Base-by-base conservation (phyloP, 1,140 invertebrate genomes). In the Drosophila baimaii region DNA sequence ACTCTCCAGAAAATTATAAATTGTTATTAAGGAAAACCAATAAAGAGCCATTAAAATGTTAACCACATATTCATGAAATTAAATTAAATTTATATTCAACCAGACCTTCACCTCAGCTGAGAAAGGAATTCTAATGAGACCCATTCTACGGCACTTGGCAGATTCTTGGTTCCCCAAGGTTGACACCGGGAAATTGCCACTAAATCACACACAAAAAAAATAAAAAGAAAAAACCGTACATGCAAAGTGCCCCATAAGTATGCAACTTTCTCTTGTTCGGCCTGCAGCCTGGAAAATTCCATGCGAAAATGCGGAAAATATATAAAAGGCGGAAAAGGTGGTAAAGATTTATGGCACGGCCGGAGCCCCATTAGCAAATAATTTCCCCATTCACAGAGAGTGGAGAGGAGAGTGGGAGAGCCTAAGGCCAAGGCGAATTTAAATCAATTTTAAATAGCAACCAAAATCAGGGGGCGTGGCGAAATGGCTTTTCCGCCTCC, bases 381-480 rank as follows among this genome's bases (percentile, higher is more conserved):
- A 37, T 43, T 63, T 29, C n/a, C n/a, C 33, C 65, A 57, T 47
- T 54, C 66, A 54, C 33, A 37, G 35, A 13, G 33, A 9, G 8
- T 3, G 31, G 5, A 13, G 6, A 15, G n/a, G 35, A 13, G 33
- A 9, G 8, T 3, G 31, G 5, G 33, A 15, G 35, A 23, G 13
- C 35, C 37, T 59, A 51, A 35, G 46, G 47, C 75, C 69, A 86
- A 81, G 78, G 82, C 69, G 80, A 79, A 49, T 77, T 86, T 83
- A 79, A 88, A 88, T 89, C 84, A 89, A 88, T 89, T 88, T 89
- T 77, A 80, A 88, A 71, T 83, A 73, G 64, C 63, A 66, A 37
- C 61, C 58, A 12, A 78, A 86, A 68, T 74, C 9, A 51, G 76
- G 73, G 62, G 82, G 70, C 83, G 76, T 79, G 15, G 29, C 70